phyloP scores from a whole-genome alignment of 2,113 vertebrate genomes.

The Drymodes brunneopygia region DNA sequence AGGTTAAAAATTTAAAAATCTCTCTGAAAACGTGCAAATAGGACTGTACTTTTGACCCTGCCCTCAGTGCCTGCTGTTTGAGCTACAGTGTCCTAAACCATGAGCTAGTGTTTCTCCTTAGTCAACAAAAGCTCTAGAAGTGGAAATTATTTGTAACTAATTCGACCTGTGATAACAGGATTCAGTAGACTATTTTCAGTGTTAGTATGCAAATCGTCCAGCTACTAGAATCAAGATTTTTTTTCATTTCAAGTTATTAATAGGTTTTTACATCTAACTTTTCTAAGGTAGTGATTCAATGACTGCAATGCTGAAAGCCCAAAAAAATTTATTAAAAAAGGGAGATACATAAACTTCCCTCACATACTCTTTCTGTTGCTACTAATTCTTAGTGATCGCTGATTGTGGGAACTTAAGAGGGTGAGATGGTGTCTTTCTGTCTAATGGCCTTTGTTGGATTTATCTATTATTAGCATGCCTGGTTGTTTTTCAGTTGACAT shows the following conservation, averaged over 20 bases:
- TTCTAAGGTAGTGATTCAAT: background rate
- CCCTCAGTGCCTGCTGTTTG: background rate
- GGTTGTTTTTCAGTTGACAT: background rate
- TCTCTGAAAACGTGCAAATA: background rate
- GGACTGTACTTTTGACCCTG: background rate
- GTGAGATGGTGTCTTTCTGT: background rate
- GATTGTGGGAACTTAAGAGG: background rate
- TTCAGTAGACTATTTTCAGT: background rate
- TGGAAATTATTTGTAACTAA: background rate
- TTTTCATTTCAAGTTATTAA: background rate
- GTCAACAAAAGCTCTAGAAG: background rate
- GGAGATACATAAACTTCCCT: background rate
- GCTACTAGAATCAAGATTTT: background rate
- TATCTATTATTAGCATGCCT: background rate
- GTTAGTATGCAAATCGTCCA: background rate
- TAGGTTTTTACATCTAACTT: background rate
- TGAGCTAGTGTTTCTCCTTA: background rate
- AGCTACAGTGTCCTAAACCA: background rate
- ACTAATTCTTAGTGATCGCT: background rate
- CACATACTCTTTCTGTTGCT: background rate
- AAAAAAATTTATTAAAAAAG: background rate
- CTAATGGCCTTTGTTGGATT: background rate
- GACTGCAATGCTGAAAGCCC: background rate
- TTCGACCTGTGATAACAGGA: background rate
- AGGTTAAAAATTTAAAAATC: background rate